Percentiles rank a stretch among this genome's conserved stretches.
These are phyloP conservation scores for Zosterops japonicus DNA, from an alignment of 2,113 vertebrate species.

Conservation along the genomic window DNA sequence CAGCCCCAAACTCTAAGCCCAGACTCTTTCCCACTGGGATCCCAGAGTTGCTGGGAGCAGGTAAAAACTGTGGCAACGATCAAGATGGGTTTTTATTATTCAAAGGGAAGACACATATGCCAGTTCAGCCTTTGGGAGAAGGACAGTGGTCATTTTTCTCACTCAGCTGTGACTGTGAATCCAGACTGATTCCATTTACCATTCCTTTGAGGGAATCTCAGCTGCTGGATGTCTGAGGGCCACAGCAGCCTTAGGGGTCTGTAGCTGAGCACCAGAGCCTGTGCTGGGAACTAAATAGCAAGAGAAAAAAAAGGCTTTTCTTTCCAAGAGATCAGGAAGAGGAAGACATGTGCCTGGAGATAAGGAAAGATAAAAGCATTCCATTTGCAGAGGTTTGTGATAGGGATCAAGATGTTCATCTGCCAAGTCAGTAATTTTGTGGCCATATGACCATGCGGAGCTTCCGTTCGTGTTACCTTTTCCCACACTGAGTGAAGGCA, in stretches of 20 bases:
- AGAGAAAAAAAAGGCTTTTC: neutral
- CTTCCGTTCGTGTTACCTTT: conserved; percentile 38
- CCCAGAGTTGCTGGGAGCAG: neutral
- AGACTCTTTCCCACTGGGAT: no score
- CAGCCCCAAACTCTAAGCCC: neutral
- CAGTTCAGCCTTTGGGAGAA: neutral
- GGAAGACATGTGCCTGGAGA: conserved; percentile 61
- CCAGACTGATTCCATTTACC: neutral
- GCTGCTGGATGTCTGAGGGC: neutral
- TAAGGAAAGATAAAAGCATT: conserved; percentile 65
- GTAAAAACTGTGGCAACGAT: neutral
- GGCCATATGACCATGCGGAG: neutral
- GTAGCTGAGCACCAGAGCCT: neutral
- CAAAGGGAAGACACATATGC: neutral
- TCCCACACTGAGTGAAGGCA: conserved; percentile 27
- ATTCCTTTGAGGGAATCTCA: neutral
- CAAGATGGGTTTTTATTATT: neutral
- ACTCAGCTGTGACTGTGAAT: neutral
- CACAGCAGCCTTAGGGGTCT: neutral
- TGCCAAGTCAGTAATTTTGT: conserved; percentile 40
- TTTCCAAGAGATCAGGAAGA: conserved; percentile 45
- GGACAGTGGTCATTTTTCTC: neutral
- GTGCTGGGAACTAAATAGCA: neutral
- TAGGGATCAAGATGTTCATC: conserved; percentile 38
- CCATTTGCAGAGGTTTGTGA: neutral